phyloP scores from a whole-genome alignment of 2,113 vertebrate genomes.

The Phalacrocorax pelagicus region DNA sequence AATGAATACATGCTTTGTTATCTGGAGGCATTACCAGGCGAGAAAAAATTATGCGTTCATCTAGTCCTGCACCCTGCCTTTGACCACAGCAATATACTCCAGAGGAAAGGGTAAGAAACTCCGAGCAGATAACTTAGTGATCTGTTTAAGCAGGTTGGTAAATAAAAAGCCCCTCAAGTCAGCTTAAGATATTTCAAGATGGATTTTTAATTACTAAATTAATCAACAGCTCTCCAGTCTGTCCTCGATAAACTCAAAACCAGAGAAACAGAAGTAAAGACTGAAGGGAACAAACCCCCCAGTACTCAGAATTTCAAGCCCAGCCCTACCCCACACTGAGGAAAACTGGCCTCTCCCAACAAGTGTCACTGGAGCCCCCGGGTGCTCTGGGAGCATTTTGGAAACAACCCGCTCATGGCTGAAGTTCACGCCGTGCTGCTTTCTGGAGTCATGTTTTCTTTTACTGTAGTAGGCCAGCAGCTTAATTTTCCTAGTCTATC shows the following conservation, averaged over 20 bases:
- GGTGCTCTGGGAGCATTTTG: neutral
- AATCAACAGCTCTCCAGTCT: neutral
- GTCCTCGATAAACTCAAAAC: neutral
- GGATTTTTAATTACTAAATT: neutral
- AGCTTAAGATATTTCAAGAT: neutral
- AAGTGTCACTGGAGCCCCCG: neutral
- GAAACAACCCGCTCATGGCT: neutral
- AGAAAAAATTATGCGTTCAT: neutral
- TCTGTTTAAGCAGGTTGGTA: neutral
- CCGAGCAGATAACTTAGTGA: neutral
- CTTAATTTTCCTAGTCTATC: neutral
- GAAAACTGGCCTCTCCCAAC: neutral
- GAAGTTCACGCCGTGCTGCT: neutral
- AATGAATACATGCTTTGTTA: conserved; percentile 11
- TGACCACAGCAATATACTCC: neutral
- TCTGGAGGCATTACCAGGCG: neutral
- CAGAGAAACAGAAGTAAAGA: neutral
- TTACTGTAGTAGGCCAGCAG: neutral
- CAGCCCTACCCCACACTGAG: neutral
- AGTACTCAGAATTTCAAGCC: neutral
- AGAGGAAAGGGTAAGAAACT: neutral
- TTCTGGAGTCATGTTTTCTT: neutral
- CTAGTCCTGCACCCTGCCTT: neutral
- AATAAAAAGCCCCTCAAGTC: neutral
- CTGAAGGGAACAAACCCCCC: neutral